phyloP scores from a whole-genome alignment of 2,113 vertebrate genomes.

The Calidris pygmaea region DNA sequence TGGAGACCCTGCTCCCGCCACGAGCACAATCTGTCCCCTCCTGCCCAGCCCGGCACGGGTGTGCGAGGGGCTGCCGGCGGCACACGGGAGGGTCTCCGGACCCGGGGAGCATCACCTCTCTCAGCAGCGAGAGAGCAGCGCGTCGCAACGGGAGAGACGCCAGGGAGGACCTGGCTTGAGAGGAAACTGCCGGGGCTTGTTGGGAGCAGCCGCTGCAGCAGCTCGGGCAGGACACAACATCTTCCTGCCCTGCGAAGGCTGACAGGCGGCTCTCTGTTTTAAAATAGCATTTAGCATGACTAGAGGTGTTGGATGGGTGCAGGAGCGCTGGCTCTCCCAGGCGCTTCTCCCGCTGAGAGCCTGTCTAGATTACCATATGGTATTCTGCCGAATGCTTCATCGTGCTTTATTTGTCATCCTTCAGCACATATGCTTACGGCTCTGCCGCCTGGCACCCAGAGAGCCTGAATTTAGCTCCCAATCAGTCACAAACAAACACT shows the following conservation, averaged over 20 bases:
- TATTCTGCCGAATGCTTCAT: neutral
- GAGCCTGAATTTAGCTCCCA: constrained; percentile 9
- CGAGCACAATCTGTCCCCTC: neutral
- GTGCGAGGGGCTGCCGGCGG: neutral
- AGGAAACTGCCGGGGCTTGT: neutral
- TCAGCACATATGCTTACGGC: constrained; percentile 8
- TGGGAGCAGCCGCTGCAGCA: neutral
- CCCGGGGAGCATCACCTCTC: accelerated
- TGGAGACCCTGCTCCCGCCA: neutral
- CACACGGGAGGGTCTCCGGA: neutral
- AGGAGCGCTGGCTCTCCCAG: neutral
- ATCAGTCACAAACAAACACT: constrained; percentile 2
- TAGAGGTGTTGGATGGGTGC: neutral
- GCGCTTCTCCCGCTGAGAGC: neutral
- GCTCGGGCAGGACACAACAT: neutral
- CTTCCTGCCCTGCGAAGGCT: neutral
- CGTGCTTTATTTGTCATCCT: constrained; percentile 25
- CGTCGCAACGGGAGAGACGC: neutral
- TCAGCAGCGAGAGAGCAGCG: neutral
- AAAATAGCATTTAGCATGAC: neutral
- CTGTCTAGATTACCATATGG: constrained; percentile 40
- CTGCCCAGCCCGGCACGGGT: neutral
- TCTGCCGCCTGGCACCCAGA: constrained; percentile 8
- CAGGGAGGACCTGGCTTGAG: accelerated
- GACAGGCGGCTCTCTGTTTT: neutral